These are phyloP conservation scores for Zaprionus ghesquierei DNA, from an alignment of 1,140 invertebrate species.

Conservation along the genomic window DNA sequence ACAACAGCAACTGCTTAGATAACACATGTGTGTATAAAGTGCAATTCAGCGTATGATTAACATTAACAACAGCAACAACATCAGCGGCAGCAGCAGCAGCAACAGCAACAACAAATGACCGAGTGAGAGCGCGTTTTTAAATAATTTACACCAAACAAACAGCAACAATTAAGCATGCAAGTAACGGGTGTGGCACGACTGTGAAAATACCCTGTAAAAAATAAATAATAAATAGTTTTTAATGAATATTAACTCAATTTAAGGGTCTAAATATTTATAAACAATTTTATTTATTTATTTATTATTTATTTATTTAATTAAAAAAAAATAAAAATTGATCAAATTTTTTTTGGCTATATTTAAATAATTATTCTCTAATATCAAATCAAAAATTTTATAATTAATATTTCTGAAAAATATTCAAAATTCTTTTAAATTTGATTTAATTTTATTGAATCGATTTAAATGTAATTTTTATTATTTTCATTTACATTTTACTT, in stretches of 20 bases:
- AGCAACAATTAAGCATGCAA: constrained; percentile 32
- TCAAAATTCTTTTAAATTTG: no score
- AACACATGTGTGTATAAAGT: constrained; percentile 59
- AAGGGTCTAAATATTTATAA: no score
- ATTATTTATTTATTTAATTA: no score
- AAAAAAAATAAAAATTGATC: no score
- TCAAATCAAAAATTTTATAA: no score
- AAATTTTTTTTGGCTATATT: no score
- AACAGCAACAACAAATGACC: constrained; percentile 32
- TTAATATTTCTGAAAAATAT: no score
- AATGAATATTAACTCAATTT: not conserved
- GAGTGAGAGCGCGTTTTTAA: constrained; percentile 59
- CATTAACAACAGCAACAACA: constrained; percentile 48
- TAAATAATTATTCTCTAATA: no score
- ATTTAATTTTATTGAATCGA: no score
- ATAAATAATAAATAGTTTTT: not conserved
- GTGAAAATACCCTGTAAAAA: not conserved
- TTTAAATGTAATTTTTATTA: no score
- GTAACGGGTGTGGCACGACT: not conserved
- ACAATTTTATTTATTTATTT: not conserved
- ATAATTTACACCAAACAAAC: constrained; percentile 64
- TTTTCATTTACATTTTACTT: no score
- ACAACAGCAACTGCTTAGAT: constrained; percentile 55
- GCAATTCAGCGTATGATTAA: constrained; percentile 79
- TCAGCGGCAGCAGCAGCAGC: constrained; percentile 8